Percentiles rank a stretch among this genome's conserved stretches.
Evolutionary conservation across 2,797 vertebrate species (phyloP).

Genomic region (Crocidura indochinensis): DNA sequence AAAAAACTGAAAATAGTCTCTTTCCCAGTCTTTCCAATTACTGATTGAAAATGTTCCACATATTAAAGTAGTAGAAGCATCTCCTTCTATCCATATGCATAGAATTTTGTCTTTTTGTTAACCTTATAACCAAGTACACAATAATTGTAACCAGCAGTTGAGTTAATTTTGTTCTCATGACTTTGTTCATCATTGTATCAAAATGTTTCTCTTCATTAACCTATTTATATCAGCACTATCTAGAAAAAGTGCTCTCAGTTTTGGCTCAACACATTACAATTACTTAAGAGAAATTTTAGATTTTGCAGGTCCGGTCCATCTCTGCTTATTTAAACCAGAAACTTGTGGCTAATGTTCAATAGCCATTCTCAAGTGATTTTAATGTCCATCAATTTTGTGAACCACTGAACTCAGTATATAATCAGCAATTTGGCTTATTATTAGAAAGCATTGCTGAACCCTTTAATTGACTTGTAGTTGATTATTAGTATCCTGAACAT

Average conservation of each 20-base stretch:
- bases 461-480: background rate
- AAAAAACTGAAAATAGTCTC: background rate
- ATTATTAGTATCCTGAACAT: conserved; percentile 35
- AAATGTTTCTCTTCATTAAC: background rate
- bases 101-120: background rate
- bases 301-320: fast-evolving
- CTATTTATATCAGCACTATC: background rate
- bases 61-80: background rate
- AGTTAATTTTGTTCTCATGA: background rate
- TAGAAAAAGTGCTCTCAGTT: background rate
- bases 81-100: background rate
- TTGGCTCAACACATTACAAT: background rate
- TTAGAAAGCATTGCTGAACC: background rate
- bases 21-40: background rate
- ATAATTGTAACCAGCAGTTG: background rate
- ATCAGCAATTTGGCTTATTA: conserved; percentile 16
- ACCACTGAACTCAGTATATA: background rate
- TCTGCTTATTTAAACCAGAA: conserved; percentile 20
- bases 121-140: background rate
- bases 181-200: background rate
- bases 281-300: background rate
- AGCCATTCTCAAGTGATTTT: background rate
- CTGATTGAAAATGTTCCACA: conserved; percentile 11
- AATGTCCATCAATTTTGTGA: background rate
- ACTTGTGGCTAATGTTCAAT: background rate